Evolutionary conservation across 2,888 invertebrate genomes (phyloP), one percentile per base, ranked within the genome.

Genomic region (Ephialtes manifestator): DNA sequence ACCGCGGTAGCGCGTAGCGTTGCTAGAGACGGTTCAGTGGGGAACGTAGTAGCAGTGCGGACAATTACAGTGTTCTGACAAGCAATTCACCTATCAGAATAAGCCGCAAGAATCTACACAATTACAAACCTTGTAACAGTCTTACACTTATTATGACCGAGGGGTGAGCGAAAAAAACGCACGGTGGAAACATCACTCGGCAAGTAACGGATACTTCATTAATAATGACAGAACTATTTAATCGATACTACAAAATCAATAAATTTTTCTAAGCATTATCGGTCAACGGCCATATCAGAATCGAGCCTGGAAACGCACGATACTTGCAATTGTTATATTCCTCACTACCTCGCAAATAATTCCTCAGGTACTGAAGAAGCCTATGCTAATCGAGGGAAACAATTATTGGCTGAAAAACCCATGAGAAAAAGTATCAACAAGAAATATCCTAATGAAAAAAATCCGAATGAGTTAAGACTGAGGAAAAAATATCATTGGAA

Each of bases 241-340:
- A 55, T 10, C 79, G 83, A 10, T 83, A 80, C 75, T 83, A 80
- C 48, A 75, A 58, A 76, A 84, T 84, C 53, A 80, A 80, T 76
- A 84, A 72, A 80, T 43, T 72, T 58, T 84, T 7, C 60, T 80
- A 7, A 65, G 28, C n/a, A 13, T 65, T 4, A 71, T 80, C 28
- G 84, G 84, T 2, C 76, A 60, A 24, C 76, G 80, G 80, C 76
- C 84, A 24, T 80, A 76, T 72, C 51, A 60, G 39, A 67, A 28
- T 31, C 48, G 55, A 2, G 11, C 15, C 15, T 48, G 39, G 43
- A 84, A 76, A 67, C 67, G 39, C 18, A 20, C n/a, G 11, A 10
- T 20, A 18, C 71, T 84, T 4, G 28, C 53, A 18, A 43, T 76
- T 48, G 76, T 84, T n/a, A 2, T 58, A 28, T 39, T 71, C 58